Conservation (phyloP, 2,797 vertebrate species). For the Aeoliscus strigatus region DNA sequence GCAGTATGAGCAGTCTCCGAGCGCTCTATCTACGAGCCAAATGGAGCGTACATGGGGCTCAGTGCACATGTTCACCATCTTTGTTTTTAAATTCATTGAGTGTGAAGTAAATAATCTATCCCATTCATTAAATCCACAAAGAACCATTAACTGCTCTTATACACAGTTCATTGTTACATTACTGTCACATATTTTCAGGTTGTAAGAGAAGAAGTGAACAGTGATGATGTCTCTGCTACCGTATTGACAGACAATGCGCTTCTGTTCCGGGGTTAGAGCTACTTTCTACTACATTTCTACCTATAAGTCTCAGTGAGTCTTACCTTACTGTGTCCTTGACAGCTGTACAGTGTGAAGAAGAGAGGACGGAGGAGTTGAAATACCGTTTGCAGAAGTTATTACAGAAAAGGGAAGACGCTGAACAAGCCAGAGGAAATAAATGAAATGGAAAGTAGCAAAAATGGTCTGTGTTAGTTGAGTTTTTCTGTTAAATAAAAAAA, state of each 20-base stretch:
- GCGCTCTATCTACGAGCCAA: too few species aligned
- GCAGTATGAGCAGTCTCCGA: too few species aligned
- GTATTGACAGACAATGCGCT: too few species aligned
- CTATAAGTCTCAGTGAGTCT: conserved; percentile 23
- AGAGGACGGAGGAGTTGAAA: conserved; percentile 2
- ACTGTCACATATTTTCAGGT: too few species aligned
- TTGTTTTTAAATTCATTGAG: neutral
- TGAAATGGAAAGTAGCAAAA: neutral
- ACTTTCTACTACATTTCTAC: conserved; percentile 1
- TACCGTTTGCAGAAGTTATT: conserved; percentile 10
- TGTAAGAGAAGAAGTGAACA: neutral
- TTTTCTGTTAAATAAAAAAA: conserved; percentile 5
- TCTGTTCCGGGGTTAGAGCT: neutral
- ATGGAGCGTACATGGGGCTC: too few species aligned
- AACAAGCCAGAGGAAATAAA: conserved; percentile 10
- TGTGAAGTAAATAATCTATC: neutral
- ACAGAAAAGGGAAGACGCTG: conserved; percentile 42
- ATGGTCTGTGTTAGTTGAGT: neutral
- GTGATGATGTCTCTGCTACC: too few species aligned
- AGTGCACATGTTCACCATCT: too few species aligned
- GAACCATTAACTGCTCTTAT: neutral
- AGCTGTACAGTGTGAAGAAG: conserved; percentile 8
- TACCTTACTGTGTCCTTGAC: conserved; percentile 42
- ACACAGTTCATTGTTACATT: too few species aligned
- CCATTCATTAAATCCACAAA: neutral